A percentile compares a stretch with the other conserved stretches of the same genome.
These are phyloP conservation scores for Polymixis lichenea DNA, from an alignment of 2,888 invertebrate genomes.

Conservation along the genomic window DNA sequence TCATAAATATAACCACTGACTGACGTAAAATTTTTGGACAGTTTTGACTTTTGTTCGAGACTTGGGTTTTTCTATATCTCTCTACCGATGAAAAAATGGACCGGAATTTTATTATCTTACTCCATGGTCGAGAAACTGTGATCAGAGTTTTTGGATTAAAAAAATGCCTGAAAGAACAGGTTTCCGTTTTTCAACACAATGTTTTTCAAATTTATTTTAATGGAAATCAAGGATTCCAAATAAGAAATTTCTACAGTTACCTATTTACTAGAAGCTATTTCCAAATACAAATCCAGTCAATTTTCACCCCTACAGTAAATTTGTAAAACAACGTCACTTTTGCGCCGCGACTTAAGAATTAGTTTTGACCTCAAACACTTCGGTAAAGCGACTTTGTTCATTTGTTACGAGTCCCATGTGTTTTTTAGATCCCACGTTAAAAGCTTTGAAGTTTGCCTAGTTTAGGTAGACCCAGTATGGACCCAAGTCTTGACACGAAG, in stretches of 20 bases:
- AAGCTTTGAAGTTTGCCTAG: slow-evolving; percentile 73
- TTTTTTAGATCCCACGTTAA: slow-evolving; percentile 72
- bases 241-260: not conserved
- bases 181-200: not conserved
- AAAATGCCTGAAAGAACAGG: not conserved
- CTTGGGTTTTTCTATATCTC: too few species aligned
- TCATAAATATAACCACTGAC: too few species aligned
- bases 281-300: not conserved
- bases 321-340: slow-evolving; percentile 56
- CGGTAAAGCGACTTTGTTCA: slow-evolving; percentile 63
- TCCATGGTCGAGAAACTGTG: too few species aligned
- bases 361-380: slow-evolving; percentile 65
- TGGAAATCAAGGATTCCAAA: not conserved
- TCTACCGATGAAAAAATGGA: too few species aligned
- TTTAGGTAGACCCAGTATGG: slow-evolving; percentile 36
- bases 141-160: not conserved
- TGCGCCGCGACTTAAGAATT: slow-evolving; percentile 63
- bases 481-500: slow-evolving; percentile 17
- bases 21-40: too few species aligned
- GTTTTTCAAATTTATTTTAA: not conserved
- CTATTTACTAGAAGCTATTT: not conserved
- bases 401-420: slow-evolving; percentile 73
- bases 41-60: too few species aligned
- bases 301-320: slow-evolving; percentile 23
- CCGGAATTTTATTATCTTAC: too few species aligned